These are phyloP conservation scores for Trachymyrmex cornetzi DNA, from an alignment of 1,140 invertebrate genomes.

Conservation along the genomic window DNA sequence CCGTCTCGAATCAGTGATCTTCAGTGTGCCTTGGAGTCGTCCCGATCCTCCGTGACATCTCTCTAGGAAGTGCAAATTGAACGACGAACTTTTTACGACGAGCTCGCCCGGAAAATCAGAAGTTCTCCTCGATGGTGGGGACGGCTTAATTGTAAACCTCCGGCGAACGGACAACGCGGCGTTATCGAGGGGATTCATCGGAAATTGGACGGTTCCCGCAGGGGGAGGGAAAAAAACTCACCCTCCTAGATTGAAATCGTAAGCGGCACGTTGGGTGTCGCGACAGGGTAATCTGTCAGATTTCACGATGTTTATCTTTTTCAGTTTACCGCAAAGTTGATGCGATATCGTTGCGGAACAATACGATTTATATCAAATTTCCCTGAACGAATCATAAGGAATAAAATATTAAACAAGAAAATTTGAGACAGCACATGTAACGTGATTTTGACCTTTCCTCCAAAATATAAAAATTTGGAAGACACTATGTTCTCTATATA, in stretches of 20 bases:
- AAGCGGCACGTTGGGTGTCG: conserved; percentile 64
- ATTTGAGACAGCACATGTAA: neutral
- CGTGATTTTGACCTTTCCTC: neutral
- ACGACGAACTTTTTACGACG: conserved; percentile 71
- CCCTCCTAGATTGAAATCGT: conserved; percentile 72
- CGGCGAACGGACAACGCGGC: conserved; percentile 61
- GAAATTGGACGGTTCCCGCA: conserved; percentile 73
- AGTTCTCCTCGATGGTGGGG: conserved; percentile 43
- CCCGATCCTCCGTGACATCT: conserved; percentile 18
- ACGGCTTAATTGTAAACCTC: conserved; percentile 73
- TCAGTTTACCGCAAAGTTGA: conserved; percentile 60
- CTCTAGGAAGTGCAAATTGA: conserved; percentile 64
- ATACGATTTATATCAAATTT: conserved; percentile 16
- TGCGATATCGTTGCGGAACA: conserved; percentile 19
- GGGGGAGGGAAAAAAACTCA: conserved; percentile 27
- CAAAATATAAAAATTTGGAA: conserved; percentile 16
- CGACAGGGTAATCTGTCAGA: conserved; percentile 70
- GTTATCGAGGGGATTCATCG: conserved; percentile 73
- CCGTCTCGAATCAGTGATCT: conserved; percentile 76
- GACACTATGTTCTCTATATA: neutral
- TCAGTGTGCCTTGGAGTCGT: conserved; percentile 54
- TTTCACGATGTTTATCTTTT: conserved; percentile 74
- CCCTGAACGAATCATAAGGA: neutral
- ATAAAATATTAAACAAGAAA: neutral
- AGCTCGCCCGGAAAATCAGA: conserved; percentile 58